Base-by-base conservation (phyloP, 2,113 vertebrate genomes). In the Cryptoleucopteryx plumbea region DNA sequence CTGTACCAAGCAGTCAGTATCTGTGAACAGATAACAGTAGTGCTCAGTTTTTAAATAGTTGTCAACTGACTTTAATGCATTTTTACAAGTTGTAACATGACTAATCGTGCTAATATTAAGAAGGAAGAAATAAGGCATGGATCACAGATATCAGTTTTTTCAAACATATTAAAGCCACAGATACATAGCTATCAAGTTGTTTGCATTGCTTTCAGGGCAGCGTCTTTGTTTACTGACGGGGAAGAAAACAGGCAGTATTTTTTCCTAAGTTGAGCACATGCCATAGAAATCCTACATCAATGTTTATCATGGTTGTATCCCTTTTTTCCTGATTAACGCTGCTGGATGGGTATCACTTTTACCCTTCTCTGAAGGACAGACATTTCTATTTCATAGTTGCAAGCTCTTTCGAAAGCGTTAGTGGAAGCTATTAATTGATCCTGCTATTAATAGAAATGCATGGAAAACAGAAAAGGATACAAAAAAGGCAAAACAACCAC, bases 161-260 rank as follows among this genome's bases (percentile, higher is more conserved):
- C 52, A 68, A 31, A 6, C 13, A 8, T 17, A n/a, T 29, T 58
- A 53, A 78, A 94, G 59, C 32, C 63, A 36, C 32, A 13, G 53
- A 11, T 20, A 21, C 29, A 11, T 0, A 53, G 55, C 67, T 43
- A 9, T 2, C 6, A 1, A 20, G n/a, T 8, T 13, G 11, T 11
- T 16, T 17, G 17, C 1, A 0, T 2, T 36, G 78, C 65, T 66
- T 40, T 48, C 11, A 3, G 6, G 40, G 50, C 4, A 59, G 13
- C 1, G 1, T 3, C 43, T 63, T 47, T 58, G 18, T 17, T 32
- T 32, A 22, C 26, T 38, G 25, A 11, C 6, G 15, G 31, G 31
- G 27, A 52, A 56, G 26, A 43, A 75, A 73, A 58, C 6, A 7
- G 55, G 36, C 55, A 47, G 11, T 16, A 23, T 45, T 75, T 82